These are phyloP conservation scores for Arctopsyche grandis DNA, from an alignment of 1,140 invertebrate species.

Conservation along the genomic window DNA sequence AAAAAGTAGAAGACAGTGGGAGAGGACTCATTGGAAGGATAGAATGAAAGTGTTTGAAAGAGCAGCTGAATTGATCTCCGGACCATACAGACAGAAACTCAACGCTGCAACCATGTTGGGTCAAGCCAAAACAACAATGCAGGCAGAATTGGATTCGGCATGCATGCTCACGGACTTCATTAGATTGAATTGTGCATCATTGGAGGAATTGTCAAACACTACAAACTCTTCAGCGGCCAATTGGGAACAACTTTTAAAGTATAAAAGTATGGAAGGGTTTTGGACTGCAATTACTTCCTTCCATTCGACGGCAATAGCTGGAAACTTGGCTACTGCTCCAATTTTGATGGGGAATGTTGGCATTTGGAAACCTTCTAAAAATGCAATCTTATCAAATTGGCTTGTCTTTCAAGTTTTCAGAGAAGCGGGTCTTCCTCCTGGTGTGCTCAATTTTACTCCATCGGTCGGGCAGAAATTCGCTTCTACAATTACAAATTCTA, in stretches of 20 bases:
- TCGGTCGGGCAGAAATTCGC: slow-evolving; percentile 91
- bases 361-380: slow-evolving; percentile 96
- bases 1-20: slow-evolving; percentile 82
- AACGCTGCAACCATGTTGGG: slow-evolving; percentile 95
- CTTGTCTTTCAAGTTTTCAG: slow-evolving; percentile 85
- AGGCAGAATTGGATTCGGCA: slow-evolving; percentile 91
- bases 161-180: slow-evolving; percentile 42
- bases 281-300: slow-evolving; percentile 94
- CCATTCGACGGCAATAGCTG: slow-evolving; percentile 98
- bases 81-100: slow-evolving; percentile 83
- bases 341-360: slow-evolving; percentile 93
- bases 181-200: slow-evolving; percentile 82
- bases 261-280: slow-evolving; percentile 92
- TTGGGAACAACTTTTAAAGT: slow-evolving; percentile 78
- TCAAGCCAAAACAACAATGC: slow-evolving; percentile 90
- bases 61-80: slow-evolving; percentile 87
- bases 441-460: slow-evolving; percentile 95
- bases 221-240: slow-evolving; percentile 79
- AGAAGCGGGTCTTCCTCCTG: slow-evolving; percentile 89
- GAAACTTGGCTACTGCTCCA: slow-evolving; percentile 91
- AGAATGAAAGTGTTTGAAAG: slow-evolving; percentile 79
- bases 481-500: slow-evolving; percentile 81
- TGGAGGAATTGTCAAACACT: slow-evolving; percentile 81
- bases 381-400: slow-evolving; percentile 94
- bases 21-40: slow-evolving; percentile 76